Evolutionary conservation across 2,113 vertebrate species (phyloP), one percentile per base, ranked within the genome.

Genomic region (Platysternon megacephalum): DNA sequence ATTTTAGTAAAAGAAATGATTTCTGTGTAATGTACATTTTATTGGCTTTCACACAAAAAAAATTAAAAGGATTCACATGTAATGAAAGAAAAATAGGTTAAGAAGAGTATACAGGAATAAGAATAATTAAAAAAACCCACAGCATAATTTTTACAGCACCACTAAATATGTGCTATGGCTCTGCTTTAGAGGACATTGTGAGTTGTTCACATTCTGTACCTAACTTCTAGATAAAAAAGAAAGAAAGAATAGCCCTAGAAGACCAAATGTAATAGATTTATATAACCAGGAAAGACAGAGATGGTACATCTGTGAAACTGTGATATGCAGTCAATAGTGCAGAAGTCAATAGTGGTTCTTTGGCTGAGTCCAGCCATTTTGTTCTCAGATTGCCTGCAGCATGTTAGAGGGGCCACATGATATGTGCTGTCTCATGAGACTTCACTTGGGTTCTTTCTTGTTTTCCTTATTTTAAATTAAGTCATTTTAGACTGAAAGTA

Each of bases 11-110:
- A 29, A 82, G 24, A 82, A 82, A 56, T 42, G 5, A 55, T 42
- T 29, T 24, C 5, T 28, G 14, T 44, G 52, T 44, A 35, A 28
- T 22, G 13, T 56, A 10, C 14, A 82, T 82, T 29, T 56, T 82
- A 56, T 28, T 29, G 53, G 8, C 3, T 42, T 55, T 16, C 52
- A 56, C 42, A 56, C n/a, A 42, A 55, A 26, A 74, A 44, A 76
- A 76, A 76, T 44, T 76, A 32, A 79, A 28, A 24, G 39, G 52
- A 44, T 52, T 53, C n/a, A 55, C 48, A 56, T 80, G 35, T 52
- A 89, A 92, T 52, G 72, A 87, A 90, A 86, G 84, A 88, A n/a
- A 44, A 94, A 7, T 21, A 90, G 51, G 90, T 82, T 82, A 87
- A 88, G 48, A 58, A 56, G 39, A 65, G 86, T 44, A 49, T 1